Evolutionary conservation across 2,113 vertebrate genomes (phyloP), one percentile per base, ranked within the genome.

Genomic region (Labeo catla): DNA sequence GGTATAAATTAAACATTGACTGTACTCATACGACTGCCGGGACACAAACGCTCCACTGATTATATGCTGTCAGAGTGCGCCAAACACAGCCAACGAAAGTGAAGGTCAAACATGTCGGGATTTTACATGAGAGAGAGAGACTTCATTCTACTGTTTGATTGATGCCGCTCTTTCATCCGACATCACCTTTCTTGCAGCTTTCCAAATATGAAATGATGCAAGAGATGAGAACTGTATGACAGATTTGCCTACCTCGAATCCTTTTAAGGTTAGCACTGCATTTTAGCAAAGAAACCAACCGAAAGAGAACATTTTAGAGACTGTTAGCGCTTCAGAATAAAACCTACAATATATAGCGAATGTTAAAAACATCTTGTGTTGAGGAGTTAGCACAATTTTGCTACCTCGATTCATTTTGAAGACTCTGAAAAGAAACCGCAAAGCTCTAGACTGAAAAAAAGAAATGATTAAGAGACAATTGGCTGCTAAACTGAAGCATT

Each of bases 1-100:
- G 49, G 43, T 83, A 83, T 83, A 83, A 83, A 84, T 84, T 84
- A 84, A 87, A 87, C 81, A n/a, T 70, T 63, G 59, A 50, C 28
- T 78, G 54, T n/a, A 84, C 82, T 84, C 70, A 7, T 52, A 39
- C 39, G 11, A 34, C 73, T 52, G 47, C 80, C 45, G 65, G 45
- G 63, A 70, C 82, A 72, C 66, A 84, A 73, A 84, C 82, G 66
- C 82, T 84, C 52, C 82, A 84, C 66, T 83, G 81, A 83, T 83
- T 83, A 83, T 83, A 73, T 83, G 81, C 79, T 50, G 76, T 68
- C 63, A 28, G 78, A 59, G 76, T 36, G 63, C 43, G 6, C 61
- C 72, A 78, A 54, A 70, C 34, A 54, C 43, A 39, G 57, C 59
- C 61, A 39, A 49, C 19, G 1, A n/a, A 73, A 83, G 66, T 83